Percentiles rank a stretch among this genome's conserved stretches.
Conservation (phyloP, 2,888 invertebrate genomes). For the Lucinisca nassula region DNA sequence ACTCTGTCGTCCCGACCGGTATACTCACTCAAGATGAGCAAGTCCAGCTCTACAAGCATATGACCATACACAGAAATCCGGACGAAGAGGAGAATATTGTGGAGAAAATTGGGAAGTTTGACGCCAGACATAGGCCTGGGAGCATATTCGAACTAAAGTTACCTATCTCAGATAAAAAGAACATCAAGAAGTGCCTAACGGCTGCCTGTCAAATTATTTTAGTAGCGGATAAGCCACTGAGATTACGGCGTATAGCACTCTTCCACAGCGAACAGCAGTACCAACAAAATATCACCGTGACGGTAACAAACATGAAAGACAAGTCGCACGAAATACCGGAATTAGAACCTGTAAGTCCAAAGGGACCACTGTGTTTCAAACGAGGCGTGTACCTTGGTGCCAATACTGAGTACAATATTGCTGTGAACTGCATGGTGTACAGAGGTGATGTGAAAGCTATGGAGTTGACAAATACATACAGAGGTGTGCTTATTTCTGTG, state of each 20-base stretch:
- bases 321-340: constrained; percentile 51
- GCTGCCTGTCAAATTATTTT: constrained; percentile 63
- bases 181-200: constrained; percentile 61
- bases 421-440: constrained; percentile 63
- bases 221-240: constrained; percentile 62
- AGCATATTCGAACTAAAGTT: constrained; percentile 66
- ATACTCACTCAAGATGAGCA: constrained; percentile 62
- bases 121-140: constrained; percentile 63
- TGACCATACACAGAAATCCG: constrained; percentile 47
- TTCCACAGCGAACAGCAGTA: constrained; percentile 61
- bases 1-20: constrained; percentile 53
- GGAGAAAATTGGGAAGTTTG: constrained; percentile 64
- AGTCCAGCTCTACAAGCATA: constrained; percentile 68
- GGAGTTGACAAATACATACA: constrained; percentile 55
- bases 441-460: constrained; percentile 64
- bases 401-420: constrained; percentile 65
- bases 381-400: constrained; percentile 60
- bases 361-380: constrained; percentile 56
- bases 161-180: constrained; percentile 49
- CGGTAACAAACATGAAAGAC: constrained; percentile 65
- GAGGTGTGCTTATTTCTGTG: constrained; percentile 62
- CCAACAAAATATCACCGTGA: constrained; percentile 54
- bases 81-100: constrained; percentile 41
- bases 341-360: constrained; percentile 54
- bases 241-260: constrained; percentile 60